These are phyloP conservation scores for Conops quadrifasciatus DNA, from an alignment of 2,888 invertebrate genomes.

Conservation along the genomic window DNA sequence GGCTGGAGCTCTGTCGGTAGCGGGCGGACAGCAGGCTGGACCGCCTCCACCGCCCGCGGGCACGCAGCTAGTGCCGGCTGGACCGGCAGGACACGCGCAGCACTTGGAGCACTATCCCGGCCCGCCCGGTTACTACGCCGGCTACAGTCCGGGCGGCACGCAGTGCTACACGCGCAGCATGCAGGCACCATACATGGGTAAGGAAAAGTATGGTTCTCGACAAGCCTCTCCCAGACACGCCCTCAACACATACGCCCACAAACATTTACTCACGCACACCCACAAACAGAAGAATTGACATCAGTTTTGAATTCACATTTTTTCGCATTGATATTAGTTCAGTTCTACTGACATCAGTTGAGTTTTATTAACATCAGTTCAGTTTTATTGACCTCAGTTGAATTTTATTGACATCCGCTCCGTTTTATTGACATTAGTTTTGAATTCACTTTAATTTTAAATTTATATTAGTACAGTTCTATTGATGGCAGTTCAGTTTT, in stretches of 20 bases:
- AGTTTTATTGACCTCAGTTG: too few relatives aligned
- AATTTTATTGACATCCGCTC: neutral
- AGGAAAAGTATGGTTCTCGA: slow-evolving; percentile 65
- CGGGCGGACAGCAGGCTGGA: slow-evolving; percentile 52
- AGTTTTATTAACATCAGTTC: too few relatives aligned
- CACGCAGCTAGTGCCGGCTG: slow-evolving; percentile 64
- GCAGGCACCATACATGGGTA: slow-evolving; percentile 66
- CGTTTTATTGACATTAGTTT: neutral
- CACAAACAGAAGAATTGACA: neutral
- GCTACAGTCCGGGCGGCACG: slow-evolving; percentile 66
- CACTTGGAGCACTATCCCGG: slow-evolving; percentile 68
- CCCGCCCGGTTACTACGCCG: slow-evolving; percentile 69
- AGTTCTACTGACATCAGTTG: too few relatives aligned
- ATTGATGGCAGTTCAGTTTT: too few relatives aligned
- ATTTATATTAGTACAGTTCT: too few relatives aligned
- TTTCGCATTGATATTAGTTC: too few relatives aligned
- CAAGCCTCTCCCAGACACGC: neutral
- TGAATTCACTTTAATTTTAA: neutral
- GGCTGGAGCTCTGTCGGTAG: slow-evolving; percentile 49
- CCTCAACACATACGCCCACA: neutral
- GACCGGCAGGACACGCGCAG: slow-evolving; percentile 63
- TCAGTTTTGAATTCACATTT: too few relatives aligned
- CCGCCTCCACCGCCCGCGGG: slow-evolving; percentile 54
- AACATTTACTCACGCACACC: slow-evolving; percentile 2
- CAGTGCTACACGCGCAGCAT: slow-evolving; percentile 70